Evolutionary conservation across 2,888 invertebrate species (phyloP), one percentile per base, ranked within the genome.

Genomic region (Acleris holmiana): DNA sequence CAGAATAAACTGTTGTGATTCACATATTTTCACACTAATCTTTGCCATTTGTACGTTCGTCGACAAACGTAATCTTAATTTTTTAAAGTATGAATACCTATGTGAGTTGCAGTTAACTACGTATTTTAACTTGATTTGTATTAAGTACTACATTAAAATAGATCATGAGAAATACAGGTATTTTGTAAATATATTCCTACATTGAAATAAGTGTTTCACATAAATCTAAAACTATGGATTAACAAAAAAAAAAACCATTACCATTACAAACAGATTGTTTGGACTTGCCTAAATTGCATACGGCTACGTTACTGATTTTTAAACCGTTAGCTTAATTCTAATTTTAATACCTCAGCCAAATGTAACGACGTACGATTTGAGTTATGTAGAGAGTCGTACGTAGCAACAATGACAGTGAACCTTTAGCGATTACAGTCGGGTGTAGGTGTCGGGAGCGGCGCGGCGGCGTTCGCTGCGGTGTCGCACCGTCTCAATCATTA

Each of bases 1-100:
- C 87, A 86, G 84, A 89, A 86, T 91, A 91, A 91, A 92, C 89
- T 91, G 89, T 91, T 91, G 85, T 88, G 86, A 90, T 90, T 87
- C 79, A n/a, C n/a, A n/a, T n/a, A n/a, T n/a, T n/a, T n/a, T n/a
- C n/a, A 78, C 78, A 84, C 83, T 88, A 86, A 89, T 84, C 81
- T 75, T 77, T 67, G 82, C 81, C 81, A 89, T 90, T 90, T 87
- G 86, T 90, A 83, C 76, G 68, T 75, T 2, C 2, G 2, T 8
- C 7, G 8, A 29, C 8, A 2, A 29, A 71, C 71, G 25, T 55
- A 29, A 65, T 59, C 59, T 48, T 59, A 44, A 59, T 54, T 54
- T 59, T 59, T 48, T 1, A 21, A 23, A 21, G 23, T n/a, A n/a
- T 40, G n/a, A 29, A 29, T 29, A 8, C n/a, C 41, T n/a, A 15